Evolutionary conservation across 2,113 vertebrate genomes (phyloP), one percentile per base, ranked within the genome.

Genomic region (Arothron firmamentum): DNA sequence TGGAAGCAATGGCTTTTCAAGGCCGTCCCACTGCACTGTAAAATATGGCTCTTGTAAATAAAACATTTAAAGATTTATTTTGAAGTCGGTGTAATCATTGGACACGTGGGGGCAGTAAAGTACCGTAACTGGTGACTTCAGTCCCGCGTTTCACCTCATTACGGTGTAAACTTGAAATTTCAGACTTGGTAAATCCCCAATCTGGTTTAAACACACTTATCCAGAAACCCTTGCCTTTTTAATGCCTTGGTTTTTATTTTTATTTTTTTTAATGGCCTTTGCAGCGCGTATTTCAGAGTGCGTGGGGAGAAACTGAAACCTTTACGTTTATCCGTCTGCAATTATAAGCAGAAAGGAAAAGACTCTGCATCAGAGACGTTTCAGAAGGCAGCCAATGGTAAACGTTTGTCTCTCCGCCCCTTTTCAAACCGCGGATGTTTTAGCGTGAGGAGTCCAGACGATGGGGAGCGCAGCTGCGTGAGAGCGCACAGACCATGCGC

Each of bases 41-140:
- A 80, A 78, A 62, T 77, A 72, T 74, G 58, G 65, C 80, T 86
- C 79, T 84, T 86, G 86, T 89, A 87, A 89, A 88, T 87, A 89
- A 88, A 88, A 65, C 64, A 62, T 75, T 78, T 79, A 75, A 77
- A 53, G 8, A 67, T 46, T 64, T 0, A 38, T 15, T 56, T 65
- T 16, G 28, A 0, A 7, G 28, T 58, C 11, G 69, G 21, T 53
- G 11, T 38, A 38, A 23, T 76, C 9, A 0, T 7, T 70, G 38
- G 5, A 13, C 83, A 57, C 71, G 58, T 0, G 85, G 61, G 80
- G 83, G 85, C 81, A 82, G 78, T 66, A 86, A 65, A 85, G 81
- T 61, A 59, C 62, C 2, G 11, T 2, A n/a, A 28, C 25, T 49
- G 42, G 21, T 23, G 2, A 2, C 51, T 16, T 45, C 3, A 3